Evolutionary conservation across 2,113 vertebrate species (phyloP).

Genomic region (Eulacestoma nigropectus): DNA sequence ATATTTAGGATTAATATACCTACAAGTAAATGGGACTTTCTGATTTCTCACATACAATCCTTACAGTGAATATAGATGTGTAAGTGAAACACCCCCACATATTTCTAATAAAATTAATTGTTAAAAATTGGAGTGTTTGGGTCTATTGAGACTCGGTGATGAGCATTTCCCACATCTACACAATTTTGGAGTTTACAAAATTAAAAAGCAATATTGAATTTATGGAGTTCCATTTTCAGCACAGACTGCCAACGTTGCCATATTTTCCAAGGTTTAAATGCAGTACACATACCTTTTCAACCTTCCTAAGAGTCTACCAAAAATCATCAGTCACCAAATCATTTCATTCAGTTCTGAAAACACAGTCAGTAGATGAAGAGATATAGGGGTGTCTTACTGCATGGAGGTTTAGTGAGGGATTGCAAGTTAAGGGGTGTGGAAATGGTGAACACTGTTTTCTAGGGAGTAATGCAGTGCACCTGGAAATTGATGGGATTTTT

Average conservation of each 20-base stretch:
- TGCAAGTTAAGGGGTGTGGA: neutral
- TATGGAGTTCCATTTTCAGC: neutral
- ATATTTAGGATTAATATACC: neutral
- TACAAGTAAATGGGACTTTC: neutral
- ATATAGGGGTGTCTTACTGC: neutral
- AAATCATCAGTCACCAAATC: neutral
- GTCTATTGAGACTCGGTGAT: neutral
- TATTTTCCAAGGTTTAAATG: neutral
- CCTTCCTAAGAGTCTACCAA: neutral
- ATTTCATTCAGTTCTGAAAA: neutral
- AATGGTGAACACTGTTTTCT: neutral
- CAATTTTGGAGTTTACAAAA: neutral
- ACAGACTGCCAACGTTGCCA: neutral
- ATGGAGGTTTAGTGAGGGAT: neutral
- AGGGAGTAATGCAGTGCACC: neutral
- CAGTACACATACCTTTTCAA: neutral
- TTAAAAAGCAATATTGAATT: neutral
- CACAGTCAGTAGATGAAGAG: neutral
- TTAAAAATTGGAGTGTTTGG: neutral
- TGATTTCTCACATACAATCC: neutral
- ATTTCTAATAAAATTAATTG: neutral
- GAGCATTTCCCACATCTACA: neutral
- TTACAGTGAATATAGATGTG: neutral
- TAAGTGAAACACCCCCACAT: fast-evolving
- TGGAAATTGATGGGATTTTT: neutral